These are phyloP conservation scores for Mesocentrotus franciscanus DNA, from an alignment of 53 echinoderm and acorn worm species.

Conservation along the genomic window DNA sequence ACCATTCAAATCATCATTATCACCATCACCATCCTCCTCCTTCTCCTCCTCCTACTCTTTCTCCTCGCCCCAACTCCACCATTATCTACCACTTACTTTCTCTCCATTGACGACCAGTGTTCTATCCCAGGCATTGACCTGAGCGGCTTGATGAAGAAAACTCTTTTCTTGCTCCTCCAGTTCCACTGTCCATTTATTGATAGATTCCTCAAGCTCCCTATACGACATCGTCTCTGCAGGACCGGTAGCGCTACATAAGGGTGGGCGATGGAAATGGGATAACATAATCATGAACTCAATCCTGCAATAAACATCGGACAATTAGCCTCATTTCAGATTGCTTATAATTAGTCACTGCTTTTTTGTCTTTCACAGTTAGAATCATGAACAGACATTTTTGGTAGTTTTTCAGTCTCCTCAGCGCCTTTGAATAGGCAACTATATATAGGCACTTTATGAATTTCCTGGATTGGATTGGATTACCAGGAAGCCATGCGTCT, in stretches of 20 bases:
- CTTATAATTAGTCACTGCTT: too few species aligned
- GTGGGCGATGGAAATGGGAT: not conserved
- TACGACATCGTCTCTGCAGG: conserved; percentile 86
- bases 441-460: too few species aligned
- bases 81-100: conserved; percentile 61
- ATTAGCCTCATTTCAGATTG: too few species aligned
- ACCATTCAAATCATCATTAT: not conserved
- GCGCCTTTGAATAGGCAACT: too few species aligned
- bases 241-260: conserved; percentile 16
- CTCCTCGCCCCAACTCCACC: not conserved
- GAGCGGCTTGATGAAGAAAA: conserved; percentile 91
- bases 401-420: too few species aligned
- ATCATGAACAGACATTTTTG: too few species aligned
- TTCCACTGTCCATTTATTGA: conserved; percentile 99
- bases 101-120: conserved; percentile 81
- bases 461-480: too few species aligned
- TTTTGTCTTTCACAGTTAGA: too few species aligned
- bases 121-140: conserved; percentile 93
- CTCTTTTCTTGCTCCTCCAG: conserved; percentile 95
- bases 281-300: too few species aligned
- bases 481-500: too few species aligned
- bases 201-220: conserved; percentile 86
- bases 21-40: conserved; percentile 11
- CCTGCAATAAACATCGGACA: too few species aligned
- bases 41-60: not conserved